Evolutionary conservation across 2,113 vertebrate species (phyloP), one percentile per base, ranked within the genome.

Genomic region (Ranitomeya variabilis): DNA sequence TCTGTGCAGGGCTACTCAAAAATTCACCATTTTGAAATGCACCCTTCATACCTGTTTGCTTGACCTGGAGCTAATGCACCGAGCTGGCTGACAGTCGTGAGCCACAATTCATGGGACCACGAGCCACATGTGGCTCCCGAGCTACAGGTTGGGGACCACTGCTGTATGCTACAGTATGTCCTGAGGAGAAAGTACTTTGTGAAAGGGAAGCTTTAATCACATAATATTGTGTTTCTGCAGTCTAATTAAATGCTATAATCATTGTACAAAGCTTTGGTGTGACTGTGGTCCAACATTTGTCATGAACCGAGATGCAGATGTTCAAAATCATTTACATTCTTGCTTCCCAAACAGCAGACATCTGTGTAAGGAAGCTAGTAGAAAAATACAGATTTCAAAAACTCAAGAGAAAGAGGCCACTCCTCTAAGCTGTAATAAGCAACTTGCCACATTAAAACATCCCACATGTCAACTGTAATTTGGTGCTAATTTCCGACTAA

Each of bases 381-480:
- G 57, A 60, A 91, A 90, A 91, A 78, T 66, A 19, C 26, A 37
- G 45, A 13, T 87, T 77, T 19, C 8, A 82, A 82, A 74, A 82
- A 74, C 82, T n/a, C 73, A 90, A 64, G 8, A 91, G 54, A 51
- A 91, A 89, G 80, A 26, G 87, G 66, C 87, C 89, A 7, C 66
- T 91, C 73, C 91, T 93, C 78, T 90, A 84, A 90, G 69, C 87
- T 90, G 23, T 23, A 90, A 93, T 89, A 91, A 91, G 89, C 87
- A 86, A 89, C 69, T 85, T 90, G 14, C 73, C 45, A 89, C 64
- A 55, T 87, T 87, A 79, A 91, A 90, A 74, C 69, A 60, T 89
- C 51, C 87, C 81, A 90, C 80, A 31, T 64, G 90, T 88, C 81
- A 92, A 91, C 90, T 86, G 71, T 89, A 88, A 84, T 89, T 79